phyloP scores from a whole-genome alignment of 37 sponge, comb jelly and placozoan genomes.

The Axinella damicornis region DNA sequence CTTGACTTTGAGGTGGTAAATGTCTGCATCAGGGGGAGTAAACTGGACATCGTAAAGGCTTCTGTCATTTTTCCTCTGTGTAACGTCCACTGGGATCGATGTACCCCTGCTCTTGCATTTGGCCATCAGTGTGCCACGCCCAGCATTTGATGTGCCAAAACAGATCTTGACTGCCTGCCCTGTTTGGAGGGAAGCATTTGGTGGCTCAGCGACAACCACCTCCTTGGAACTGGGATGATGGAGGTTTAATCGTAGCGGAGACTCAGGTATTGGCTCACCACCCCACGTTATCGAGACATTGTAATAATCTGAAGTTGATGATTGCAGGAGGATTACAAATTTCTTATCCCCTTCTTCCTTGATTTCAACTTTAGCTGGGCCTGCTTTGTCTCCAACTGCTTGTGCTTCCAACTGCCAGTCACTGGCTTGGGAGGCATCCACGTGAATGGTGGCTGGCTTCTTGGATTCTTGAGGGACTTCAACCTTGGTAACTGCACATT shows the following conservation, averaged over 20 bases:
- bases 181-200: slow-evolving; percentile 6
- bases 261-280: slow-evolving; percentile 33
- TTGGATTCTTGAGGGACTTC: slow-evolving; percentile 7
- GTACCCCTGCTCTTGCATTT: slow-evolving; percentile 43
- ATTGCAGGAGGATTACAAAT: neutral
- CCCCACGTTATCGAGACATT: slow-evolving; percentile 39
- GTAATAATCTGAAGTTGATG: slow-evolving; percentile 45
- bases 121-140: slow-evolving; percentile 48
- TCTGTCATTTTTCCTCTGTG: neutral
- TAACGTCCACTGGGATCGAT: slow-evolving; percentile 5
- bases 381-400: too few relatives aligned
- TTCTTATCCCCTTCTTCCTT: neutral
- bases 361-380: too few relatives aligned
- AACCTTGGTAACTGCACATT: slow-evolving; percentile 59
- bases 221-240: slow-evolving; percentile 23
- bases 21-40: slow-evolving; percentile 51
- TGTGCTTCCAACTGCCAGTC: neutral
- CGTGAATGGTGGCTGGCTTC: neutral
- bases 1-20: slow-evolving; percentile 45
- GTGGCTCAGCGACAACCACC: slow-evolving; percentile 25
- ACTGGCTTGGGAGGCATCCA: neutral
- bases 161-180: slow-evolving; percentile 33
- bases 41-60: slow-evolving; percentile 38
- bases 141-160: slow-evolving; percentile 51
- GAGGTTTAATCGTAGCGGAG: slow-evolving; percentile 51